Evolutionary conservation across 2,888 invertebrate species (phyloP), one percentile per base, ranked within the genome.

Genomic region (Tetropium fuscum): DNA sequence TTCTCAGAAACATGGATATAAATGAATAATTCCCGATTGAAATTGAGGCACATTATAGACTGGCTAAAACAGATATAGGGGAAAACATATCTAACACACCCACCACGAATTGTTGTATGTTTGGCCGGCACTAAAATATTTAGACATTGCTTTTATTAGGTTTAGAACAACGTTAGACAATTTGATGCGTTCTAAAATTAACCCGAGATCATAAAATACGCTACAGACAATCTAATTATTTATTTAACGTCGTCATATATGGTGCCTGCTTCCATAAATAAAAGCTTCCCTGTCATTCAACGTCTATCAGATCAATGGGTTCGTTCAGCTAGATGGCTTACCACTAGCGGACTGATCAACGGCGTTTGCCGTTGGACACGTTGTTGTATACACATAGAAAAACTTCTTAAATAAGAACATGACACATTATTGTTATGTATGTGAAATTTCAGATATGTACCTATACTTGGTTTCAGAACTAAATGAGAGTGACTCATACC

Each of bases 181-280:
- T 48, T 56, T 44, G 56, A 34, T 32, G 41, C 32, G 22, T 32
- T 48, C 56, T 56, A 56, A 41, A 56, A 48, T 56, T 56, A 56
- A 34, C 30, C 11, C 16, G 18, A 25, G 32, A 47, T 34, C 56
- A 18, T 48, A 43, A 41, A 56, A 56, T 48, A 15, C 30, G 40
- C 48, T 47, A 45, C 44, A 53, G 53, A 41, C 53, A 44, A 53
- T 54, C 36, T 54, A 55, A 45, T 55, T 55, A 55, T 55, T 55
- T 55, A 38, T 55, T 55, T 55, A 47, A 55, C 47, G 55, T 30
- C 40, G 40, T 40, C 36, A 34, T 45, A 32, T 55, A 51, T 40
- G 40, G 53, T 53, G 11, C 20, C 32, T 36, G 48, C 47, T 18
- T 13, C 32, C 22, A 20, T 34, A 34, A 48, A 48, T 48, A 48